These are phyloP conservation scores for Metallyticus violacea DNA, from an alignment of 2,888 invertebrate genomes.

Conservation along the genomic window DNA sequence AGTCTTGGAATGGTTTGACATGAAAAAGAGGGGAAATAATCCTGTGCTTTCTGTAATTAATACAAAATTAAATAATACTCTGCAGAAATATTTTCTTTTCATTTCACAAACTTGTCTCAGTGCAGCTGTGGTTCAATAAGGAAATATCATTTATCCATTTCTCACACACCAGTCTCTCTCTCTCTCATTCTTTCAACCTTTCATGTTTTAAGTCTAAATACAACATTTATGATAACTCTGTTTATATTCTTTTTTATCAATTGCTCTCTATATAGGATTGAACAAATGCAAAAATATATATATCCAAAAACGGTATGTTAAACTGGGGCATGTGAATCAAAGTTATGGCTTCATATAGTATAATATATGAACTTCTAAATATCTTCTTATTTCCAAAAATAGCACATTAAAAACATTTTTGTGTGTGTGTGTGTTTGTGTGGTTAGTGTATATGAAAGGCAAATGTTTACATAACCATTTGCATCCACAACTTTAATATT, in stretches of 20 bases:
- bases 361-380: constrained; percentile 19
- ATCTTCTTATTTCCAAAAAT: constrained; percentile 28
- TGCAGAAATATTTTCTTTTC: neutral
- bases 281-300: constrained; percentile 33
- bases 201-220: constrained; percentile 10
- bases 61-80: neutral
- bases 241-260: constrained; percentile 16
- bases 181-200: constrained; percentile 15
- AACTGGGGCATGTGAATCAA: constrained; percentile 14
- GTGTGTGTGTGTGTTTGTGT: neutral
- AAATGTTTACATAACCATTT: constrained; percentile 9
- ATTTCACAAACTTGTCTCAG: neutral
- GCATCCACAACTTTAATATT: constrained; percentile 6
- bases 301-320: constrained; percentile 23
- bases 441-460: constrained; percentile 1
- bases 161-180: constrained; percentile 3
- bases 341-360: constrained; percentile 18
- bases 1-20: constrained; percentile 11
- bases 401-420: constrained; percentile 27
- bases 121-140: neutral
- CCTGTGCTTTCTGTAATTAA: neutral
- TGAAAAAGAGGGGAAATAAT: neutral
- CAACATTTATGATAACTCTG: constrained; percentile 18
- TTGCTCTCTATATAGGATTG: constrained; percentile 21
- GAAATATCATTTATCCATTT: constrained; percentile 4